Evolutionary conservation across 2,113 vertebrate genomes (phyloP).

Genomic region (Ochotona curzoniae): DNA sequence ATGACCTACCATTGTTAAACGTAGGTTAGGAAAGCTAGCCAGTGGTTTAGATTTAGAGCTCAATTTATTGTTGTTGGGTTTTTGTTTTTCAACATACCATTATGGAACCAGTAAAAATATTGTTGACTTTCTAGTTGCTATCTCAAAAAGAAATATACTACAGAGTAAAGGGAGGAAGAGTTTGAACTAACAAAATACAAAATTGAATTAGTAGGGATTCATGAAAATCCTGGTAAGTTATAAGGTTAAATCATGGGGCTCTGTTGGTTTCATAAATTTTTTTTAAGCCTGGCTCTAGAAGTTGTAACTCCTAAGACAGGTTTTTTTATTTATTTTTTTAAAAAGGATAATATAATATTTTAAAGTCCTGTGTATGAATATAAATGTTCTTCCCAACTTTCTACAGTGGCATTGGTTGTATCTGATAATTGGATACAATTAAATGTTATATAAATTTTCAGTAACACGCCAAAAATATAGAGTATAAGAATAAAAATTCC

Average conservation of each 20-base stretch:
- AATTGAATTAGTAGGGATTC: constrained; percentile 60
- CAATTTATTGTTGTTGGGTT: constrained; percentile 39
- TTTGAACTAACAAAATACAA: constrained; percentile 75
- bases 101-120: constrained; percentile 69
- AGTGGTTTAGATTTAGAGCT: constrained; percentile 39
- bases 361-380: constrained; percentile 72
- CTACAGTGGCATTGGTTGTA: constrained; percentile 82
- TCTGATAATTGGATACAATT: constrained; percentile 87
- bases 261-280: constrained; percentile 71
- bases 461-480: constrained; percentile 89
- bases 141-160: constrained; percentile 62
- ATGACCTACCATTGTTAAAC: background rate
- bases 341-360: constrained; percentile 79
- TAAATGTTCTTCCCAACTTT: constrained; percentile 82
- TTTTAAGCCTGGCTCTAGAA: constrained; percentile 43
- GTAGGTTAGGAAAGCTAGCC: constrained; percentile 55
- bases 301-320: constrained; percentile 76
- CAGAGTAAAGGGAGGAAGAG: constrained; percentile 69
- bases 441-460: constrained; percentile 85
- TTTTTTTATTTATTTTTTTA: constrained; percentile 72
- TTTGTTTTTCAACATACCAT: constrained; percentile 50
- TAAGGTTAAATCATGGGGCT: constrained; percentile 27
- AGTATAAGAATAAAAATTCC: constrained; percentile 89
- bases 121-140: constrained; percentile 69
- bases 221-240: constrained; percentile 69